phyloP scores from a whole-genome alignment of 2,888 invertebrate genomes.

The Epirrita christyi region DNA sequence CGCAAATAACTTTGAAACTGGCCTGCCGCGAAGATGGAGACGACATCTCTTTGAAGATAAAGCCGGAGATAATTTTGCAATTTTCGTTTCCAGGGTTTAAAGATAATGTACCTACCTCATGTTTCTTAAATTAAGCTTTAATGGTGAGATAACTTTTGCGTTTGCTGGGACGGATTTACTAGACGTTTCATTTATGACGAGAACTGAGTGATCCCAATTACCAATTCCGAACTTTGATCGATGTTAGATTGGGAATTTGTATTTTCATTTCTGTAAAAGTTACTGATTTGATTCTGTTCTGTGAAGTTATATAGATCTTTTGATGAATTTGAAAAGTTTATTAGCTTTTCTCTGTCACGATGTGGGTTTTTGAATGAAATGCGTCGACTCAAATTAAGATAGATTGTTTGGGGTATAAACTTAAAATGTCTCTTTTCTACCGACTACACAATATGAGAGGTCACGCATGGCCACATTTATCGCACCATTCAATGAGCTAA shows the following conservation, averaged over 20 bases:
- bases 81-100: slow-evolving; percentile 74
- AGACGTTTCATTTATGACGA: slow-evolving; percentile 41
- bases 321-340: slow-evolving; percentile 21
- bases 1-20: slow-evolving; percentile 72
- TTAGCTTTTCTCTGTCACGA: neutral
- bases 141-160: slow-evolving; percentile 62
- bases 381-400: slow-evolving; percentile 43
- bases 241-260: slow-evolving; percentile 52
- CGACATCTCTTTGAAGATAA: slow-evolving; percentile 85
- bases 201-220: slow-evolving; percentile 52
- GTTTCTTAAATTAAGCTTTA: slow-evolving; percentile 76
- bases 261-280: slow-evolving; percentile 35
- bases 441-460: slow-evolving; percentile 50
- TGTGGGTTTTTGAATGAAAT: neutral
- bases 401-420: too few relatives aligned
- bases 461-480: slow-evolving; percentile 53
- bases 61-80: slow-evolving; percentile 82
- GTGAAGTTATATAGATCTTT: slow-evolving; percentile 12
- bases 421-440: slow-evolving; percentile 60
- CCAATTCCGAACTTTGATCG: slow-evolving; percentile 59
- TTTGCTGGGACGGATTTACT: slow-evolving; percentile 56
- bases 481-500: slow-evolving; percentile 56
- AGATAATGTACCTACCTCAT: slow-evolving; percentile 69
- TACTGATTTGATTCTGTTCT: slow-evolving; percentile 45
- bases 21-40: slow-evolving; percentile 72